Conservation (phyloP, 2,888 invertebrate genomes). For the Ernsta delagoae region DNA sequence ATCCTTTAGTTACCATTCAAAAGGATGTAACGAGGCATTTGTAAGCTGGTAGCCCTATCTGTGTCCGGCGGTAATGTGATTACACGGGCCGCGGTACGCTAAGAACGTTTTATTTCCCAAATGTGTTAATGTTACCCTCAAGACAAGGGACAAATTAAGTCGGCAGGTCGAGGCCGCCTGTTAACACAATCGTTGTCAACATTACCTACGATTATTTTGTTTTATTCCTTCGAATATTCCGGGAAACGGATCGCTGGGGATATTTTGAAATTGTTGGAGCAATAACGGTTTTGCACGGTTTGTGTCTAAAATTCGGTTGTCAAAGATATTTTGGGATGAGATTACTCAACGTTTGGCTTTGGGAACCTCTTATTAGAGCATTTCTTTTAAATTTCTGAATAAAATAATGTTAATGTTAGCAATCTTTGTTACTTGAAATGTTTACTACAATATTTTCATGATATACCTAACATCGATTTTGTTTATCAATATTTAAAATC, state of each 20-base stretch:
- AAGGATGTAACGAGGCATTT: slow-evolving; percentile 8
- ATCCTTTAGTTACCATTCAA: not conserved
- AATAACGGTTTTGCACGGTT: not conserved
- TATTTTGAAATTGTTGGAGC: not conserved
- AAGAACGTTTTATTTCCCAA: slow-evolving; percentile 51
- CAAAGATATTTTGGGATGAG: not conserved
- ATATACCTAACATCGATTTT: too few relatives aligned
- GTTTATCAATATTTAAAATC: too few relatives aligned
- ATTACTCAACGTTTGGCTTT: not conserved
- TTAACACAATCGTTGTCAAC: slow-evolving; percentile 28
- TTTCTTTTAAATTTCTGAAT: too few relatives aligned
- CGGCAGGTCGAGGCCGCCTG: slow-evolving; percentile 35
- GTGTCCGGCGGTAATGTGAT: slow-evolving; percentile 53
- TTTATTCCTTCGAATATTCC: not conserved
- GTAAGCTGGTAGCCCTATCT: slow-evolving; percentile 42
- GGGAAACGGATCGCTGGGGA: not conserved
- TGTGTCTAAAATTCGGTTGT: not conserved
- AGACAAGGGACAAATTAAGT: slow-evolving; percentile 54
- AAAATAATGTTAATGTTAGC: too few relatives aligned
- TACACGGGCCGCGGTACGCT: slow-evolving; percentile 47
- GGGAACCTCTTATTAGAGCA: too few relatives aligned
- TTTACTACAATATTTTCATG: too few relatives aligned
- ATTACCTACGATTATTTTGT: slow-evolving; percentile 11
- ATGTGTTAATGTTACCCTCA: slow-evolving; percentile 58
- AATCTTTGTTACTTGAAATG: too few relatives aligned